Conservation (phyloP, 2,113 vertebrate species). For the Chionodraco myersi region DNA sequence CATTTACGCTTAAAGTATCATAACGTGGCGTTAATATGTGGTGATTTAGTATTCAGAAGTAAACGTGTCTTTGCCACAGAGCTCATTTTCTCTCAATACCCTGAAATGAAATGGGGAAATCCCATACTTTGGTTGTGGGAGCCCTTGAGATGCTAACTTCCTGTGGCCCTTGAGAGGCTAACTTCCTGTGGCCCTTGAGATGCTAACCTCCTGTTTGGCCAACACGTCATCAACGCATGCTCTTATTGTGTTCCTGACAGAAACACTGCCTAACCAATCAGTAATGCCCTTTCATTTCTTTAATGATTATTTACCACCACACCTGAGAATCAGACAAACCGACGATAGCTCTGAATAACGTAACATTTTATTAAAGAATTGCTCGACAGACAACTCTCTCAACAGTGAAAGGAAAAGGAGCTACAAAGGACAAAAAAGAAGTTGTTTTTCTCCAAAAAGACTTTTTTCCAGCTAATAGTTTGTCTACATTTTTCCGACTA, state of each 20-base stretch:
- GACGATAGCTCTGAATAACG: constrained; percentile 89
- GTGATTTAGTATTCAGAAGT: no score
- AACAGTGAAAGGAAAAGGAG: constrained; percentile 91
- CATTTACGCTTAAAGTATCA: no score
- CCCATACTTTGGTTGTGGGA: no score
- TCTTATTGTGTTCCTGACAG: neutral
- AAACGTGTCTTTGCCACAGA: no score
- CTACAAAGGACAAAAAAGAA: constrained; percentile 94
- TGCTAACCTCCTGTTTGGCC: no score
- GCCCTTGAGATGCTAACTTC: no score
- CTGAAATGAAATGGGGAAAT: no score
- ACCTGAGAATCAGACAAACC: constrained; percentile 68
- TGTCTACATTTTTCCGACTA: constrained; percentile 92
- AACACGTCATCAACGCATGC: no score
- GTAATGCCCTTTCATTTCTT: neutral
- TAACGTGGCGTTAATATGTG: no score
- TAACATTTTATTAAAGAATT: constrained; percentile 99
- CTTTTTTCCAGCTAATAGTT: constrained; percentile 86
- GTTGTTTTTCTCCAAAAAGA: constrained; percentile 83
- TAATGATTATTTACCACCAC: neutral
- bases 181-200: no score
- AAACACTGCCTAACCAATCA: neutral
- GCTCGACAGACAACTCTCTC: constrained; percentile 94
- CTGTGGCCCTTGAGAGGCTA: no score
- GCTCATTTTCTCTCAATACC: no score